phyloP scores from a whole-genome alignment of 2,888 invertebrate genomes.

The Trachelus stipa region DNA sequence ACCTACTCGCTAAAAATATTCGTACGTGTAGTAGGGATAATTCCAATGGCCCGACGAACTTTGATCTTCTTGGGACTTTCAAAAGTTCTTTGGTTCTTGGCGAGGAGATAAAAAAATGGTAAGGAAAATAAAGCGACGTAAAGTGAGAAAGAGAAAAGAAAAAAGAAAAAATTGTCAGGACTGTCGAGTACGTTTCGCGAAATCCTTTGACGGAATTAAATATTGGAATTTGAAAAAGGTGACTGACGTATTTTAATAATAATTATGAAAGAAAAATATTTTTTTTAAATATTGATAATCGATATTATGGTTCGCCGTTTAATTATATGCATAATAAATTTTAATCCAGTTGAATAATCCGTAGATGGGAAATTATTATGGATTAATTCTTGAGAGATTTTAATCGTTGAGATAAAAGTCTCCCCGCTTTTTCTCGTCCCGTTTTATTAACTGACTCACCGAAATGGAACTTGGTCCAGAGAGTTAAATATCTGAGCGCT shows the following conservation, averaged over 20 bases:
- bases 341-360: neutral
- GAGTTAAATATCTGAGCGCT: constrained; percentile 13
- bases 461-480: constrained; percentile 40
- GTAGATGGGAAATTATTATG: neutral
- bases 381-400: neutral
- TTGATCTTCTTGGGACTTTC: neutral
- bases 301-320: no score
- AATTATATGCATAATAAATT: neutral
- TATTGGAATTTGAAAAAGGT: neutral
- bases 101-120: neutral
- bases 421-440: neutral
- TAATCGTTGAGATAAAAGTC: neutral
- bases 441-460: constrained; percentile 47
- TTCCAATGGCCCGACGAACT: neutral
- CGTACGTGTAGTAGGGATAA: neutral
- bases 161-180: neutral
- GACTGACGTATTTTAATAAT: no score
- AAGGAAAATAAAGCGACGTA: constrained; percentile 14
- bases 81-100: neutral
- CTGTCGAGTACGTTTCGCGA: neutral
- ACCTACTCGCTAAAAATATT: neutral
- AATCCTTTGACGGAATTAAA: neutral
- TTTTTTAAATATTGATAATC: no score
- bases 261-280: no score
- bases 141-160: constrained; percentile 11